Conservation (phyloP, 2,113 vertebrate genomes). For the Pseudolaguvia tuberculata region DNA sequence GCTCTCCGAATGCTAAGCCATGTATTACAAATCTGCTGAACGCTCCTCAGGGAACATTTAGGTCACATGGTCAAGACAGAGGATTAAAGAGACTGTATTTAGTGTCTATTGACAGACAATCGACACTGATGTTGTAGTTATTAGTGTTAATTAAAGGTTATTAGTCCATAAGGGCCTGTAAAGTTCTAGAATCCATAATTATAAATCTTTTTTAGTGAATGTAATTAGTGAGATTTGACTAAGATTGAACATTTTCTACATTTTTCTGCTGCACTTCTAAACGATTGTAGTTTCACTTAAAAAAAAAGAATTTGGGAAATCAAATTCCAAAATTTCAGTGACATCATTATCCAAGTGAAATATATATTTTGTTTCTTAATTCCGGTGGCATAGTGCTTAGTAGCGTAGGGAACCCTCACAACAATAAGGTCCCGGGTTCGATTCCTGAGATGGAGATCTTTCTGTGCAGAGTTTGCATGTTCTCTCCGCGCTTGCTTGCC, state of each 20-base stretch:
- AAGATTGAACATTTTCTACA: not conserved
- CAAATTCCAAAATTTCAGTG: too few relatives aligned
- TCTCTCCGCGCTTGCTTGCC: too few relatives aligned
- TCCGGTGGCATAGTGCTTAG: too few relatives aligned
- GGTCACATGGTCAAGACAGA: slow-evolving; percentile 27
- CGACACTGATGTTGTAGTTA: slow-evolving; percentile 38
- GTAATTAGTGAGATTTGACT: not conserved
- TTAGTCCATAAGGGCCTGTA: slow-evolving; percentile 22
- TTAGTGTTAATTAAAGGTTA: slow-evolving; percentile 45
- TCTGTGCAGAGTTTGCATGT: too few relatives aligned
- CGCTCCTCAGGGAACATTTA: slow-evolving; percentile 16
- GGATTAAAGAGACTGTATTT: slow-evolving; percentile 39
- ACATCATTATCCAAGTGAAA: too few relatives aligned
- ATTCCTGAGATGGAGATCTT: too few relatives aligned
- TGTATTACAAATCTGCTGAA: slow-evolving; percentile 33
- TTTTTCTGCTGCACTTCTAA: not conserved
- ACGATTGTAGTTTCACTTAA: too few relatives aligned
- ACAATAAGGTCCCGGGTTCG: too few relatives aligned
- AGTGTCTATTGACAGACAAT: slow-evolving; percentile 43
- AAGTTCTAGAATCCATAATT: slow-evolving; percentile 27
- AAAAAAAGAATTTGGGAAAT: too few relatives aligned
- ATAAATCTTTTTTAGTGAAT: slow-evolving; percentile 12
- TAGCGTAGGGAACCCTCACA: too few relatives aligned
- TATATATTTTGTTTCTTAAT: too few relatives aligned
- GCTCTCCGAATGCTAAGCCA: slow-evolving; percentile 21